A percentile compares a stretch with the other conserved stretches of the same genome.
Evolutionary conservation across 1,140 invertebrate species (phyloP).

Genomic region (Aphaenogaster ashmeadi): DNA sequence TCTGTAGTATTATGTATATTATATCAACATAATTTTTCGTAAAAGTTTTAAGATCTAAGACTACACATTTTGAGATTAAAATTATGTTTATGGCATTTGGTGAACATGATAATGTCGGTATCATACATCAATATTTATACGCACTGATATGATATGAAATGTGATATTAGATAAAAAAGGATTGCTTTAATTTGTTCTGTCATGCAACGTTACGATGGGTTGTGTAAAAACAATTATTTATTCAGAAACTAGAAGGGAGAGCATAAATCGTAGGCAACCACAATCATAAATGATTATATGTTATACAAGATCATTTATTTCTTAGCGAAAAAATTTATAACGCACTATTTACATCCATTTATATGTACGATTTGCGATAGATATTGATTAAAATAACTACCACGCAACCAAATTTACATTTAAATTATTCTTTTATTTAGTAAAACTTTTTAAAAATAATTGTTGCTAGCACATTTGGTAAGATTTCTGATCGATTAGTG

Average conservation of each 20-base stretch:
- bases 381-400: neutral
- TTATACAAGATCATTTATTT: constrained; percentile 7
- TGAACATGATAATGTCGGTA: neutral
- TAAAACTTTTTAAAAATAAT: neutral
- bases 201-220: neutral
- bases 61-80: neutral
- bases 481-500: neutral
- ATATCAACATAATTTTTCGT: neutral
- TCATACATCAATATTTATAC: neutral
- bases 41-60: neutral
- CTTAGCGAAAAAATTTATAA: neutral
- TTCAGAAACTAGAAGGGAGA: neutral
- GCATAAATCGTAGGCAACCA: neutral
- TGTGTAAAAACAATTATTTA: constrained; percentile 10
- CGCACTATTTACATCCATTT: neutral
- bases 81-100: neutral
- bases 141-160: neutral
- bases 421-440: neutral
- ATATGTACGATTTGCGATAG: neutral
- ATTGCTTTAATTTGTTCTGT: neutral
- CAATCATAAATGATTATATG: neutral
- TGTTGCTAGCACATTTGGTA: neutral
- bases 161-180: constrained; percentile 2
- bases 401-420: neutral
- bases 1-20: neutral